Evolutionary conservation across 2,797 vertebrate species (phyloP).

Genomic region (Oryzias sinensis): DNA sequence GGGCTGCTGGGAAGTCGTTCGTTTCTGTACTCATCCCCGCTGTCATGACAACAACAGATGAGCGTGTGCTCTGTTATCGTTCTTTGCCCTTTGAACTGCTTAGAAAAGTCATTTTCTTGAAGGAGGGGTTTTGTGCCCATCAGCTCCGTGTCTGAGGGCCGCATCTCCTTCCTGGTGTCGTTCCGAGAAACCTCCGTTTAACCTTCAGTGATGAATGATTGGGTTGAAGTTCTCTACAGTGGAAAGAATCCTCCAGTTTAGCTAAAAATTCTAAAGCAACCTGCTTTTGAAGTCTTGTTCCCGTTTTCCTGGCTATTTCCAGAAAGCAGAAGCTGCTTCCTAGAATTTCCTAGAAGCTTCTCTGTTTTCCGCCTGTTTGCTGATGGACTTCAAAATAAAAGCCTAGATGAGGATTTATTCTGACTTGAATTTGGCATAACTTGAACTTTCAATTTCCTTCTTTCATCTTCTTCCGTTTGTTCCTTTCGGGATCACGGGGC

Average conservation of each 20-base stretch:
- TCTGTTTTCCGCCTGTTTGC: no score
- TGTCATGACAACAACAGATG: slow-evolving; percentile 63
- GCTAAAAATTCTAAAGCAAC: slow-evolving; percentile 1
- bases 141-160: background rate
- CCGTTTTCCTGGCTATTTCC: background rate
- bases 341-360: background rate
- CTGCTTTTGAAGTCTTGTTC: background rate
- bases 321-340: background rate
- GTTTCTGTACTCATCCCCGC: slow-evolving; percentile 14
- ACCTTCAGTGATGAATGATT: slow-evolving; percentile 5
- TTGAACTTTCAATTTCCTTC: no score
- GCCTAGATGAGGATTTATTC: no score
- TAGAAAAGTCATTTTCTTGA: slow-evolving; percentile 12
- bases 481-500: no score
- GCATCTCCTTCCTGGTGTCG: slow-evolving; percentile 2
- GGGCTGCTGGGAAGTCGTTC: slow-evolving; percentile 21
- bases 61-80: slow-evolving; percentile 24
- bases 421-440: no score
- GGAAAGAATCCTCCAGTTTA: slow-evolving; percentile 2
- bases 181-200: background rate
- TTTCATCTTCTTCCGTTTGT: no score
- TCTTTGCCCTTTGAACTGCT: slow-evolving; percentile 11
- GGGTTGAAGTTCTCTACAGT: background rate
- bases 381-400: no score
- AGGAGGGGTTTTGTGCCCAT: background rate